A percentile compares a stretch with the other conserved stretches of the same genome.
Conservation (phyloP, 2,888 invertebrate species). For the Rhagonycha lutea region DNA sequence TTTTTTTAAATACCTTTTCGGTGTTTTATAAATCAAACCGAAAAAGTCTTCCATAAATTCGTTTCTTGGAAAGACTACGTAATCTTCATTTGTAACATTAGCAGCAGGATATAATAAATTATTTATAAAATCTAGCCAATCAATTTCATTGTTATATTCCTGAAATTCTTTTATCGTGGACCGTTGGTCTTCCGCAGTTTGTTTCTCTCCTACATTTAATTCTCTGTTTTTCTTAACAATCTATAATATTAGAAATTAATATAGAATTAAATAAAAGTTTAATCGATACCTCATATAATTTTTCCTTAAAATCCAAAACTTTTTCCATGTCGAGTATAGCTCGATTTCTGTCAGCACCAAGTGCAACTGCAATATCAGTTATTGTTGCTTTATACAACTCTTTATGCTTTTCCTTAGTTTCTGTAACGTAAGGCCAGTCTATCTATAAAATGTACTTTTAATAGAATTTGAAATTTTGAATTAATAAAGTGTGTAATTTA, state of each 20-base stretch:
- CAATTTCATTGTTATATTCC: slow-evolving; percentile 9
- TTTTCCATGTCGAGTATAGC: slow-evolving; percentile 35
- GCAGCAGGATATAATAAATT: not conserved
- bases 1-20: slow-evolving; percentile 11
- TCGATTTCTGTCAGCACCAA: slow-evolving; percentile 34
- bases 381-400: slow-evolving; percentile 15
- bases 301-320: slow-evolving; percentile 38
- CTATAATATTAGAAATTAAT: not conserved
- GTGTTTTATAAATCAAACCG: slow-evolving; percentile 8
- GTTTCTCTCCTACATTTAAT: not conserved
- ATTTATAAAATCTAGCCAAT: slow-evolving; percentile 17
- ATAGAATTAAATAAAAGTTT: not conserved
- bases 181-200: not conserved
- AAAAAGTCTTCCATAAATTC: slow-evolving; percentile 2
- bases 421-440: not conserved
- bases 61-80: slow-evolving; percentile 1
- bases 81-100: slow-evolving; percentile 1
- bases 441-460: slow-evolving; percentile 4
- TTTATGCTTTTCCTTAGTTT: slow-evolving; percentile 12
- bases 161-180: slow-evolving; percentile 4
- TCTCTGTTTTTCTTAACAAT: not conserved
- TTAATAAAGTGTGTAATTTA: not conserved
- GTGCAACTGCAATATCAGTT: slow-evolving; percentile 25
- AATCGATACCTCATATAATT: slow-evolving; percentile 18
- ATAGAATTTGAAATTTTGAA: not conserved